A percentile compares a stretch with the other conserved stretches of the same genome.
phyloP scores from a whole-genome alignment of 2,113 vertebrate genomes.

The Lates calcarifer region DNA sequence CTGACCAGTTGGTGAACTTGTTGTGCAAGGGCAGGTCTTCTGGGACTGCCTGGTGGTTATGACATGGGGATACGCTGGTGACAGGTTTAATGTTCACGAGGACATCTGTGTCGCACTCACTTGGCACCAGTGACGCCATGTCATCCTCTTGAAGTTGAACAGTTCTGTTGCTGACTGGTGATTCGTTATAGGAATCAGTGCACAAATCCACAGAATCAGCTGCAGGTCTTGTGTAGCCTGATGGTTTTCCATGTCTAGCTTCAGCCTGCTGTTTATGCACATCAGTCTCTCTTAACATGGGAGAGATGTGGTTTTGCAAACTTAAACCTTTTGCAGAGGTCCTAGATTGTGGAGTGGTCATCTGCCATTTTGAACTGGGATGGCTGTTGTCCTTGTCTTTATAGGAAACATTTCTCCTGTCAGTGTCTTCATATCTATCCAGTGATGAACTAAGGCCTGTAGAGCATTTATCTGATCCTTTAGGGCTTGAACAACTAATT shows the following conservation, averaged over 20 bases:
- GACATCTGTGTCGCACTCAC: conserved; percentile 89
- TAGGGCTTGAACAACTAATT: conserved; percentile 32
- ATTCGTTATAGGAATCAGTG: conserved; percentile 32
- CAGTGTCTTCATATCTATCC: conserved; percentile 28
- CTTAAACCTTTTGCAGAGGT: conserved; percentile 14
- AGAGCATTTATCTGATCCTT: conserved; percentile 39
- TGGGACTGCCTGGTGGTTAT: conserved; percentile 65
- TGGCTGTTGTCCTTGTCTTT: conserved; percentile 17
- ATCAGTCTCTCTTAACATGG: conserved; percentile 19
- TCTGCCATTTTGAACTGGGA: neutral
- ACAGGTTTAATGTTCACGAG: conserved; percentile 79
- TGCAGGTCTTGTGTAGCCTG: conserved; percentile 12
- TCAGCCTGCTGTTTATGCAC: conserved; percentile 5
- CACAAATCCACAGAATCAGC: conserved; percentile 36
- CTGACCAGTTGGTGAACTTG: conserved; percentile 93
- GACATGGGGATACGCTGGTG: conserved; percentile 5
- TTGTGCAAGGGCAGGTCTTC: conserved; percentile 91
- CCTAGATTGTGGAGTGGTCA: conserved; percentile 15
- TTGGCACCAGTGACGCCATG: conserved; percentile 80
- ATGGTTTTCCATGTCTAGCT: neutral
- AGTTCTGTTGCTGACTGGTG: conserved; percentile 65
- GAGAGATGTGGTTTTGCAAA: conserved; percentile 29
- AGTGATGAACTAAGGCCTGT: conserved; percentile 31
- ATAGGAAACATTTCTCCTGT: conserved; percentile 13
- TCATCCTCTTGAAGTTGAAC: conserved; percentile 78